phyloP scores from a whole-genome alignment of 2,113 vertebrate species.

The Lepus europaeus region DNA sequence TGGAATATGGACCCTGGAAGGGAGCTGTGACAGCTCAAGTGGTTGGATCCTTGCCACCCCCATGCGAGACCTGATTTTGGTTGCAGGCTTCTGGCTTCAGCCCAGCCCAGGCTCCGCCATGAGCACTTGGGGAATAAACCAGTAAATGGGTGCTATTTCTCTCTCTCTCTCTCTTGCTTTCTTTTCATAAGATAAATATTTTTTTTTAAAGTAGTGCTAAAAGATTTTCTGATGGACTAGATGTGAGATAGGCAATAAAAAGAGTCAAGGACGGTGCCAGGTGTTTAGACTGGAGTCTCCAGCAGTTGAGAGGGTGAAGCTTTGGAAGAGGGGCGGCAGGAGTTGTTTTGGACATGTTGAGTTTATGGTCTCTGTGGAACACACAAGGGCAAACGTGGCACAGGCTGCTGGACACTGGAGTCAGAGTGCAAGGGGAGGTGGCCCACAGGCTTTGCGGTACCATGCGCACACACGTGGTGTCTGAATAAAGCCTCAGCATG shows the following conservation, averaged over 20 bases:
- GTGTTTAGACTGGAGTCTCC: conserved; percentile 39
- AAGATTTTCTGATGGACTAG: conserved; percentile 52
- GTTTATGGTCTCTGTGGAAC: background rate
- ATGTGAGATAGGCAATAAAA: conserved; percentile 27
- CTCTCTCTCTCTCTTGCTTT: no score
- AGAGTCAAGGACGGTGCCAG: background rate
- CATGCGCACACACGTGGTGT: background rate
- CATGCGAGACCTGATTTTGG: no score
- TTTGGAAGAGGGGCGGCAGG: background rate
- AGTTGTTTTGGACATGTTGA: conserved; percentile 2
- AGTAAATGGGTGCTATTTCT: no score
- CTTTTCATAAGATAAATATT: no score
- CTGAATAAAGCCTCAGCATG: conserved; percentile 62
- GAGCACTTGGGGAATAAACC: no score
- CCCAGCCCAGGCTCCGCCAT: no score
- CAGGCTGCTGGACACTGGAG: background rate
- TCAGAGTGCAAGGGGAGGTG: background rate
- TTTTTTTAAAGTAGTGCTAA: background rate
- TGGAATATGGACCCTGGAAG: no score
- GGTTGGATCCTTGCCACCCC: no score
- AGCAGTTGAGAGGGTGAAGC: background rate
- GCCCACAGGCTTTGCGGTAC: background rate
- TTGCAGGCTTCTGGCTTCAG: no score
- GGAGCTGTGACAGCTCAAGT: no score
- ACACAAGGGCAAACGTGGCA: background rate